phyloP scores from a whole-genome alignment of 2,888 invertebrate genomes.

The Lobophora halterata region DNA sequence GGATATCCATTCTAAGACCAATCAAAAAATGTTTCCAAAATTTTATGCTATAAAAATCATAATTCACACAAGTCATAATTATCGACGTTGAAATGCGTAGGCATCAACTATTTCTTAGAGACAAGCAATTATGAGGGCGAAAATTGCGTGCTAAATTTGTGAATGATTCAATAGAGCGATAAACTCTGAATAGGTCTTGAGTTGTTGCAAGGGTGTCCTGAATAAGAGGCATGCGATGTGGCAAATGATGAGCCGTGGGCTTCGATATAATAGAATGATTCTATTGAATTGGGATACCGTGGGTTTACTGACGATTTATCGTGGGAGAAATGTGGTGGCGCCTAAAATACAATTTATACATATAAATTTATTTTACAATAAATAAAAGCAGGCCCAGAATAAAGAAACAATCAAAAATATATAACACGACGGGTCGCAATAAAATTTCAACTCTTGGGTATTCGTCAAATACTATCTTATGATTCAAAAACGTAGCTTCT shows the following conservation, averaged over 20 bases:
- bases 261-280: constrained; percentile 8
- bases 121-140: constrained; percentile 11
- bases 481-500: too few relatives aligned
- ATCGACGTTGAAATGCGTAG: neutral
- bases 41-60: too few relatives aligned
- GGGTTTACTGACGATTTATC: neutral
- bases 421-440: too few relatives aligned
- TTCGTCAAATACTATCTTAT: too few relatives aligned
- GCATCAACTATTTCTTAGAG: neutral
- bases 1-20: too few relatives aligned
- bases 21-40: too few relatives aligned
- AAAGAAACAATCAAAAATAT: too few relatives aligned
- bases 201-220: constrained; percentile 15
- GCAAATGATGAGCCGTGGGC: constrained; percentile 15
- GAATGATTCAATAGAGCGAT: constrained; percentile 21
- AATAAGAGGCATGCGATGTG: constrained; percentile 6
- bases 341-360: too few relatives aligned
- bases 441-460: too few relatives aligned
- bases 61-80: too few relatives aligned
- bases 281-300: constrained; percentile 3
- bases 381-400: too few relatives aligned
- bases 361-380: too few relatives aligned
- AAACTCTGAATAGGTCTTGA: constrained; percentile 22
- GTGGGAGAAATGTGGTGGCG: neutral
- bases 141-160: constrained; percentile 17